Evolutionary conservation across 1,140 invertebrate genomes (phyloP).

Genomic region (Diorhabda sublineata): DNA sequence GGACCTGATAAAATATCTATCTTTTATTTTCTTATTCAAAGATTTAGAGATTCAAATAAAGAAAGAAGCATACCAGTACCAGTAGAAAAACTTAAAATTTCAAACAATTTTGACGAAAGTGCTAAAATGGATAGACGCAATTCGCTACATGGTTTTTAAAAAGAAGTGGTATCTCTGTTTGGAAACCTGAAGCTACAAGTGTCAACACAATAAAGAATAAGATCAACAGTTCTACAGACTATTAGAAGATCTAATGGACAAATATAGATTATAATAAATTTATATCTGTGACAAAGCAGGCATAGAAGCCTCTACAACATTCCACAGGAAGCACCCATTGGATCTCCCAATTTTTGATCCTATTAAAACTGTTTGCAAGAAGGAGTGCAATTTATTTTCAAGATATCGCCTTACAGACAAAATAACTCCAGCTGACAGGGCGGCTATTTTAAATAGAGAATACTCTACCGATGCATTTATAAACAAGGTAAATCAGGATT

Average conservation of each 20-base stretch:
- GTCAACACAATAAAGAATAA: conserved; percentile 34
- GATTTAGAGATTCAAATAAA: neutral
- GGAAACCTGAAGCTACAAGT: conserved; percentile 11
- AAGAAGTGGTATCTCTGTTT: conserved; percentile 19
- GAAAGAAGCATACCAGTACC: neutral
- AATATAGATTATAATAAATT: conserved; percentile 22
- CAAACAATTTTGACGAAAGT: conserved; percentile 3
- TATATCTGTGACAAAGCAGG: conserved; percentile 49
- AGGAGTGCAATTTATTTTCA: neutral
- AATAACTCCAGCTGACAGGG: neutral
- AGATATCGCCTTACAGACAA: neutral
- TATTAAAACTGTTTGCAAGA: neutral
- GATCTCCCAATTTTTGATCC: neutral
- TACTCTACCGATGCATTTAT: neutral
- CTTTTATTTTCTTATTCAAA: neutral
- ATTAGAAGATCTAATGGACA: conserved; percentile 33
- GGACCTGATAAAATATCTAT: neutral
- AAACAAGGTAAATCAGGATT: neutral
- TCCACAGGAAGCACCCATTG: too few relatives aligned
- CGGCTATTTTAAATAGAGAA: neutral
- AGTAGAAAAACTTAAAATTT: neutral
- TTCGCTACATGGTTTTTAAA: conserved; percentile 7
- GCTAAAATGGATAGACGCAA: conserved; percentile 4
- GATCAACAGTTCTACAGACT: conserved; percentile 35
- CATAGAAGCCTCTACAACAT: neutral